phyloP scores from a whole-genome alignment of 2,888 invertebrate species.

The Icerya purchasi region DNA sequence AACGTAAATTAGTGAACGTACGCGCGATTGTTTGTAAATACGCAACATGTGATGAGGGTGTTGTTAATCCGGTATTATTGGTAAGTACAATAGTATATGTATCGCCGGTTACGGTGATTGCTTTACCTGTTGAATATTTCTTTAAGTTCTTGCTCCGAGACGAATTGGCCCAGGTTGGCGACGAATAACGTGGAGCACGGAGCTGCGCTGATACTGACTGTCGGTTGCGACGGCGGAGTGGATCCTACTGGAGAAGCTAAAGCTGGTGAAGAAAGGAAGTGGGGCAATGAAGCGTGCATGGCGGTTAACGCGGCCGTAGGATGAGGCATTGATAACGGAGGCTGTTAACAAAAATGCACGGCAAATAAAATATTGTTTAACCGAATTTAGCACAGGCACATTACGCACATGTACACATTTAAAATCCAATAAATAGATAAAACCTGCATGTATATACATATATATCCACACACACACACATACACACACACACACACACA shows the following conservation, averaged over 20 bases:
- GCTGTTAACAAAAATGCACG: constrained; percentile 10
- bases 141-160: constrained; percentile 94
- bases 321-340: constrained; percentile 33
- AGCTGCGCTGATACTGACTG: constrained; percentile 35
- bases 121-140: constrained; percentile 90
- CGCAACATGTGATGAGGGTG: no score
- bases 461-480: no score
- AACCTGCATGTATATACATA: no score
- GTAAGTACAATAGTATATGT: no score
- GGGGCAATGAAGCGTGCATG: constrained; percentile 48
- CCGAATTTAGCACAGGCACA: no score
- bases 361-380: no score
- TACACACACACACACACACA: no score
- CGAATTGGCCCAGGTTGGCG: constrained; percentile 92
- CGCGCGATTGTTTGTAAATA: no score
- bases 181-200: constrained; percentile 97
- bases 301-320: constrained; percentile 40
- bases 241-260: constrained; percentile 44
- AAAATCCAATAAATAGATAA: no score
- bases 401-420: no score
- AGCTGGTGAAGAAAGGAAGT: constrained; percentile 80
- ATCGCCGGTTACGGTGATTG: constrained; percentile 2
- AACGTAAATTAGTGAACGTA: no score
- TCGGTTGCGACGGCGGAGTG: constrained; percentile 35
- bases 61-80: no score